These are phyloP conservation scores for Anser brachyrhynchus DNA, from an alignment of 2,113 vertebrate species.

Conservation along the genomic window DNA sequence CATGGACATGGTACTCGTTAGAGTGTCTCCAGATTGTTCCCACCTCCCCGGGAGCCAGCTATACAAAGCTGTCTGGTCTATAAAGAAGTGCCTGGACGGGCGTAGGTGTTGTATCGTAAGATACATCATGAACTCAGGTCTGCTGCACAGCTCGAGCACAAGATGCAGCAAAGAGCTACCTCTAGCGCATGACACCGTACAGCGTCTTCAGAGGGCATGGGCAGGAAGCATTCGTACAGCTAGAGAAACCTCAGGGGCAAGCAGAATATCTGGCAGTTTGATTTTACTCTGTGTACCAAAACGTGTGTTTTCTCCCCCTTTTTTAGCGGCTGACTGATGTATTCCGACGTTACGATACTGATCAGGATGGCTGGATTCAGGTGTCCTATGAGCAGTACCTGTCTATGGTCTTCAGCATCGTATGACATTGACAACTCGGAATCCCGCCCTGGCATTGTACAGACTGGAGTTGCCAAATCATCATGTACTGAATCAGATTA, in stretches of 20 bases:
- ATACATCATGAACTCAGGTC: background rate
- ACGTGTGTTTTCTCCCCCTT: background rate
- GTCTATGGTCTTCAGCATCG: conserved; percentile 96
- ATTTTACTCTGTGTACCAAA: background rate
- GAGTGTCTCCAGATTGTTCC: background rate
- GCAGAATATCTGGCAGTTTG: background rate
- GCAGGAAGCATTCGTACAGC: background rate
- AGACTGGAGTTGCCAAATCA: conserved; percentile 73
- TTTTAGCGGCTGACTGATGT: conserved; percentile 93
- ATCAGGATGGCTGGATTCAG: conserved; percentile 98
- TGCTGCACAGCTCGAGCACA: background rate
- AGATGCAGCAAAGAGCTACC: background rate
- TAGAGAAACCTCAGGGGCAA: background rate
- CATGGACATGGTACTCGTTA: accelerated
- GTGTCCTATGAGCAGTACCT: conserved; percentile 98
- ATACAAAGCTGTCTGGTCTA: background rate
- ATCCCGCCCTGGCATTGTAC: background rate
- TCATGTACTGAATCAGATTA: background rate
- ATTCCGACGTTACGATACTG: conserved; percentile 94
- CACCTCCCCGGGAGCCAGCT: background rate
- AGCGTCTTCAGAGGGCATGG: background rate
- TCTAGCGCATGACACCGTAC: accelerated
- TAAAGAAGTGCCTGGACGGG: background rate
- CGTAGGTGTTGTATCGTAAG: background rate
- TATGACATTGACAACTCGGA: conserved; percentile 72